phyloP scores from a whole-genome alignment of 2,888 invertebrate genomes.

The Teleiodes luculella region DNA sequence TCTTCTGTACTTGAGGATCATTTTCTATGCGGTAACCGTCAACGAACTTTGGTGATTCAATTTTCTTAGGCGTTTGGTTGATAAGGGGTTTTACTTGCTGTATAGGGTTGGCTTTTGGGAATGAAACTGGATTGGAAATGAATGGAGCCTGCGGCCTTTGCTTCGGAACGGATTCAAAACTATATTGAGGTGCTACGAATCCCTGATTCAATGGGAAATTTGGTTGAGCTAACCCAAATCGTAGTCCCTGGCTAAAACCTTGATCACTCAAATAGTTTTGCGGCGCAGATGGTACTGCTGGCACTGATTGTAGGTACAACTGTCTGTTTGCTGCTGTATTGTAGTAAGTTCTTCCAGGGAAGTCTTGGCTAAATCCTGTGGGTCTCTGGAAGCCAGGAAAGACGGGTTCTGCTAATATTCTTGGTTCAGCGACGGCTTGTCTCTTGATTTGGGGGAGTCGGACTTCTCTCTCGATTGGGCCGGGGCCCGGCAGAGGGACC shows the following conservation, averaged over 20 bases:
- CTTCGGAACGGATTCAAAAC: slow-evolving; percentile 53
- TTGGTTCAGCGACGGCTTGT: slow-evolving; percentile 68
- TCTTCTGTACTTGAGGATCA: slow-evolving; percentile 39
- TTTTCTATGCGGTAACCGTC: slow-evolving; percentile 69
- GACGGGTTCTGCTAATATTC: slow-evolving; percentile 61
- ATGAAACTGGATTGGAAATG: slow-evolving; percentile 39
- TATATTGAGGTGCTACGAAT: slow-evolving; percentile 56
- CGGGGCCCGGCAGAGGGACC: slow-evolving; percentile 62
- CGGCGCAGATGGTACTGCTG: slow-evolving; percentile 63
- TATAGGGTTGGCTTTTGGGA: slow-evolving; percentile 35
- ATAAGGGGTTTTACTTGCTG: slow-evolving; percentile 50
- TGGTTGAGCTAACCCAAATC: slow-evolving; percentile 63
- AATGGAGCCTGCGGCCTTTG: slow-evolving; percentile 37
- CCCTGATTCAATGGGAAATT: slow-evolving; percentile 64
- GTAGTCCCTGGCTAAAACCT: slow-evolving; percentile 63
- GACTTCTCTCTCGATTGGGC: slow-evolving; percentile 51
- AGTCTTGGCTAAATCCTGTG: slow-evolving; percentile 53
- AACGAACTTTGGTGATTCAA: slow-evolving; percentile 56
- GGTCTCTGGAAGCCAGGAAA: slow-evolving; percentile 53
- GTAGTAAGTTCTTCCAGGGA: slow-evolving; percentile 54
- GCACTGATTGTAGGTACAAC: slow-evolving; percentile 62
- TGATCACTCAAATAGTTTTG: slow-evolving; percentile 66
- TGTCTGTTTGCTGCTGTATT: slow-evolving; percentile 57
- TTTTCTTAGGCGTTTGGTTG: slow-evolving; percentile 42
- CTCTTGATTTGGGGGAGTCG: slow-evolving; percentile 51